These are phyloP conservation scores for Hirtodrosophila confusa DNA, from an alignment of 2,888 invertebrate genomes.

Conservation along the genomic window DNA sequence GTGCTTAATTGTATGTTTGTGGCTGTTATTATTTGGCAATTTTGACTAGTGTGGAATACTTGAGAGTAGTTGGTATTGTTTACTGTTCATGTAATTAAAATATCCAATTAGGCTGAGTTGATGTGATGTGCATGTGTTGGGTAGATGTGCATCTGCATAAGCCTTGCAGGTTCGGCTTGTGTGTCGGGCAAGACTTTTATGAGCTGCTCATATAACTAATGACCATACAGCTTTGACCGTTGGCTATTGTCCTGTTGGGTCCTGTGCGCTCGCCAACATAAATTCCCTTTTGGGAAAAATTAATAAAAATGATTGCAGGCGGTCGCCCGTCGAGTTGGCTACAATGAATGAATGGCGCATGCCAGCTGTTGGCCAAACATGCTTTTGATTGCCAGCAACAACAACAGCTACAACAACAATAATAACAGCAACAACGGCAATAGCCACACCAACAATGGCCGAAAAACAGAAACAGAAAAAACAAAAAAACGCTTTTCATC, in stretches of 20 bases:
- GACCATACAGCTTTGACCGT: conserved; percentile 10
- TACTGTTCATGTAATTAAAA: conserved; percentile 68
- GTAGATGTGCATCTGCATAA: conserved; percentile 37
- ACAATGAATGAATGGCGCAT: conserved; percentile 77
- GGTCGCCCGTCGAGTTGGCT: conserved; percentile 42
- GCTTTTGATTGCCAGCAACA: conserved; percentile 73
- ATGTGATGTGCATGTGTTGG: background rate
- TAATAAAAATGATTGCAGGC: conserved; percentile 77
- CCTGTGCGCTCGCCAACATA: conserved; percentile 48
- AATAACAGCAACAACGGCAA: conserved; percentile 13
- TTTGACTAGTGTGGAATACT: conserved; percentile 46
- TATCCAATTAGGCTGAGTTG: conserved; percentile 65
- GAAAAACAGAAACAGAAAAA: conserved; percentile 19
- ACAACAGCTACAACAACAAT: conserved; percentile 20
- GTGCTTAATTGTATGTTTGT: conserved; percentile 23
- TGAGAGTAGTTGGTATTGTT: conserved; percentile 35
- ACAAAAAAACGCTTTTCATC: conserved; percentile 60
- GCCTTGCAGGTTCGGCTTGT: background rate
- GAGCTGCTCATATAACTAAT: conserved; percentile 59
- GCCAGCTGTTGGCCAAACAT: conserved; percentile 77
- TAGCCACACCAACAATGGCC: conserved; percentile 19
- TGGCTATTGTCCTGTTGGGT: conserved; percentile 10
- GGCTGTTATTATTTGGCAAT: conserved; percentile 64
- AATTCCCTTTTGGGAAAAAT: conserved; percentile 74
- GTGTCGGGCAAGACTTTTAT: conserved; percentile 45